Conservation (phyloP, 2,113 vertebrate species). For the Diglossa brunneiventris region DNA sequence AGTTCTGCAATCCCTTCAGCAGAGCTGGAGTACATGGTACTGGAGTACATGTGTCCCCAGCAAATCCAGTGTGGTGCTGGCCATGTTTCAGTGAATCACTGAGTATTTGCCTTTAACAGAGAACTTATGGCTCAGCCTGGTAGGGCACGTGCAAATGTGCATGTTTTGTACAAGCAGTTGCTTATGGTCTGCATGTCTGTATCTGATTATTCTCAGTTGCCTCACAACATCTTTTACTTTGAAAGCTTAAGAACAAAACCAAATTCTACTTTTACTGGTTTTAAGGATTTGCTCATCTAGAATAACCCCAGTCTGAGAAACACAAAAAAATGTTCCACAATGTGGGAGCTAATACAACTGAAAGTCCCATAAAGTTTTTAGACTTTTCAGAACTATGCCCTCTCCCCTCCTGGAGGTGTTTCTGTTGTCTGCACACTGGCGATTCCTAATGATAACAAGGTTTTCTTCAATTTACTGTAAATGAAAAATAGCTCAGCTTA, state of each 20-base stretch:
- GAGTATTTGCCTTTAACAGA: not conserved
- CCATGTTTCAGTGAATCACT: not conserved
- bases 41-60: not conserved
- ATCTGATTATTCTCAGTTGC: slow-evolving; percentile 53
- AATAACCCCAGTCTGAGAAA: not conserved
- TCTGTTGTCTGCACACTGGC: not conserved
- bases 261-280: slow-evolving; percentile 35
- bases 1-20: not conserved
- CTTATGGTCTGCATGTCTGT: slow-evolving; percentile 3
- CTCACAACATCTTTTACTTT: slow-evolving; percentile 41
- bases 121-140: not conserved
- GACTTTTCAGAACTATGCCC: not conserved
- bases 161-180: slow-evolving; percentile 14
- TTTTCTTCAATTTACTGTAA: slow-evolving; percentile 55
- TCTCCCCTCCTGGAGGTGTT: slow-evolving; percentile 28
- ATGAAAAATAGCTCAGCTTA: slow-evolving; percentile 46
- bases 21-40: not conserved
- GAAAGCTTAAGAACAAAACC: slow-evolving; percentile 34
- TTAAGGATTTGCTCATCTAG: slow-evolving; percentile 28
- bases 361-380: not conserved
- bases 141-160: not conserved
- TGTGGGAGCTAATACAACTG: not conserved
- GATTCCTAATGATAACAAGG: slow-evolving; percentile 33
- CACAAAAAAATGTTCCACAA: not conserved
- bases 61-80: not conserved